Conservation (phyloP, 2,113 vertebrate species). For the Lamprotornis superbus region DNA sequence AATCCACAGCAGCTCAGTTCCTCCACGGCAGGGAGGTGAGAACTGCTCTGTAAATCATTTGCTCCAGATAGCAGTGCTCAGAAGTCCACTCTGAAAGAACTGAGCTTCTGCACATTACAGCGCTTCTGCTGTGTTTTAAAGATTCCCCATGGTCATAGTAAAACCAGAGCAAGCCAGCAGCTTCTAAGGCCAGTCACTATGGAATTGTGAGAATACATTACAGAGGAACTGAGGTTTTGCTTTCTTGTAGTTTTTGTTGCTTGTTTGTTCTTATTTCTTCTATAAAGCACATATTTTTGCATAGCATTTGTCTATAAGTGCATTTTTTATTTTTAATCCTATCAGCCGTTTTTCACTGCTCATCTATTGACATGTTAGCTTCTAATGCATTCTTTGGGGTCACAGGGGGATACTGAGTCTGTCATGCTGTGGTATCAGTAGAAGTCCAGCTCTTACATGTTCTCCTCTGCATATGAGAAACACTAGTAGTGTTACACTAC, state of each 20-base stretch:
- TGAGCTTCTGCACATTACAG: neutral
- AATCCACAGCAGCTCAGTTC: neutral
- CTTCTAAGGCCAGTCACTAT: neutral
- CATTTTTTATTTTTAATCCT: neutral
- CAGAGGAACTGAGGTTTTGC: neutral
- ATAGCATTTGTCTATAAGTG: neutral
- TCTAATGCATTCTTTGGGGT: neutral
- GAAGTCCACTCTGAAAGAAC: neutral
- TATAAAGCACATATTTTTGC: neutral
- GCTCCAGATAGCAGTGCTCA: neutral
- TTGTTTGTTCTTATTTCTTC: neutral
- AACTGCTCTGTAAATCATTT: neutral
- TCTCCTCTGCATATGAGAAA: neutral
- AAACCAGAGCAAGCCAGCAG: neutral
- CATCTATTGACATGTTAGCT: neutral
- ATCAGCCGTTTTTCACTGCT: slow-evolving; percentile 3
- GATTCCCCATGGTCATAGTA: neutral
- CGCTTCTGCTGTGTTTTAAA: neutral
- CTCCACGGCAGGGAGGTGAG: neutral
- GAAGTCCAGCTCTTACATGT: neutral
- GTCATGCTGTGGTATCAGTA: neutral
- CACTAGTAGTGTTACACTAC: neutral
- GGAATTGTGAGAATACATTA: neutral
- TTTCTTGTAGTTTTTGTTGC: slow-evolving; percentile 4
- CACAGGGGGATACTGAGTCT: neutral